Evolutionary conservation across 2,797 vertebrate genomes (phyloP), one percentile per base, ranked within the genome.

Genomic region (Sciurus vulgaris): DNA sequence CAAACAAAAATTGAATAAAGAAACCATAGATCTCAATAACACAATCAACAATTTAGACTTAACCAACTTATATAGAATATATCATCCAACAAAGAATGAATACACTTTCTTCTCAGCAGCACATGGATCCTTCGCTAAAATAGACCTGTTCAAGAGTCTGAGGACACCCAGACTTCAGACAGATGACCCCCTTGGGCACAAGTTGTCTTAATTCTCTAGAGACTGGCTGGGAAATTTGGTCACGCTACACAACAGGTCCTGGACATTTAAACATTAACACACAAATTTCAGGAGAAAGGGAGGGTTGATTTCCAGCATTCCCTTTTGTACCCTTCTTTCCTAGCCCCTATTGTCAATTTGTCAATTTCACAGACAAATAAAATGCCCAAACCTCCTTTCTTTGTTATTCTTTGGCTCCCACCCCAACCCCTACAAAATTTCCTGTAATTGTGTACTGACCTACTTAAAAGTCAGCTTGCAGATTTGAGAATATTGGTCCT

Each of bases 101-200:
- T n/a, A n/a, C n/a, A n/a, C n/a, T n/a, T n/a, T n/a, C n/a, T n/a
- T n/a, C n/a, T n/a, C n/a, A n/a, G n/a, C n/a, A n/a, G n/a, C n/a
- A n/a, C n/a, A n/a, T n/a, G n/a, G n/a, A n/a, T n/a, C n/a, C n/a
- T n/a, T n/a, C n/a, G n/a, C n/a, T n/a, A n/a, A n/a, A n/a, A n/a
- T n/a, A 56, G 54, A 56, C 95, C 59, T 33, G 97, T 98, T 96
- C 54, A 84, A 77, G 33, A 69, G 41, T 2, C 78, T 89, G 54
- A 96, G 97, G 97, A 97, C 97, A 98, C 97, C 96, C 97, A 98
- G 81, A 13, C 86, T 95, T 56, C 92, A 93, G 90, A 93, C 81
- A 54, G 28, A 83, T 44, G 91, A 83, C 83, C 91, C 89, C 56
- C 18, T 86, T 79, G 81, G 95, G 49, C 70, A 85, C 72, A 81